A percentile compares a stretch with the other conserved stretches of the same genome.
Conservation (phyloP, 92 coral and sea anemone genomes). For the Parazoanthus swiftii region DNA sequence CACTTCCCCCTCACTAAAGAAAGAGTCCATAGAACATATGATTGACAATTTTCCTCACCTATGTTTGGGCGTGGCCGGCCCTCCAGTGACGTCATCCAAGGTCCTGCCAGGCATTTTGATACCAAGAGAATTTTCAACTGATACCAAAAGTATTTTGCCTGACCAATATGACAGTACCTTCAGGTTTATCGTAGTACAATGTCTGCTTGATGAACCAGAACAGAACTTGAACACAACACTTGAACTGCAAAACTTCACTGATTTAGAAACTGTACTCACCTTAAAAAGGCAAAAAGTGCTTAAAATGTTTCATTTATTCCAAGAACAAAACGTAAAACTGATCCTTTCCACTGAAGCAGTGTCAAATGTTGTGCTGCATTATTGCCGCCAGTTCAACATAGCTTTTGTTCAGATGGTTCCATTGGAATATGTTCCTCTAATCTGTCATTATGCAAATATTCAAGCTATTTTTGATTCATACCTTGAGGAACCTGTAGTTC, state of each 20-base stretch:
- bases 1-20: slow-evolving; percentile 41
- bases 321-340: slow-evolving; percentile 57
- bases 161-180: slow-evolving; percentile 34
- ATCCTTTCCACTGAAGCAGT: slow-evolving; percentile 70
- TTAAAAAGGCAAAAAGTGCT: slow-evolving; percentile 55
- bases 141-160: slow-evolving; percentile 42
- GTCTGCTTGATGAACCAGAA: slow-evolving; percentile 53
- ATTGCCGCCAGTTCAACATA: slow-evolving; percentile 69
- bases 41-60: slow-evolving; percentile 73
- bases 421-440: slow-evolving; percentile 56
- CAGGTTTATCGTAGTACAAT: slow-evolving; percentile 66
- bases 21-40: slow-evolving; percentile 51
- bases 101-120: slow-evolving; percentile 77
- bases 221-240: slow-evolving; percentile 50
- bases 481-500: slow-evolving; percentile 37
- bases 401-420: slow-evolving; percentile 90
- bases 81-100: slow-evolving; percentile 63
- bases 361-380: slow-evolving; percentile 69
- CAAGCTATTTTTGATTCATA: slow-evolving; percentile 54
- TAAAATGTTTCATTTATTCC: slow-evolving; percentile 49
- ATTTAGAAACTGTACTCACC: slow-evolving; percentile 45
- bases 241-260: slow-evolving; percentile 31
- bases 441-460: slow-evolving; percentile 63
- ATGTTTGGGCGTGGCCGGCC: slow-evolving; percentile 76
- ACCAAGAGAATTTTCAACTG: slow-evolving; percentile 82